Evolutionary conservation across 2,797 vertebrate genomes (phyloP).

Genomic region (Merluccius polli): DNA sequence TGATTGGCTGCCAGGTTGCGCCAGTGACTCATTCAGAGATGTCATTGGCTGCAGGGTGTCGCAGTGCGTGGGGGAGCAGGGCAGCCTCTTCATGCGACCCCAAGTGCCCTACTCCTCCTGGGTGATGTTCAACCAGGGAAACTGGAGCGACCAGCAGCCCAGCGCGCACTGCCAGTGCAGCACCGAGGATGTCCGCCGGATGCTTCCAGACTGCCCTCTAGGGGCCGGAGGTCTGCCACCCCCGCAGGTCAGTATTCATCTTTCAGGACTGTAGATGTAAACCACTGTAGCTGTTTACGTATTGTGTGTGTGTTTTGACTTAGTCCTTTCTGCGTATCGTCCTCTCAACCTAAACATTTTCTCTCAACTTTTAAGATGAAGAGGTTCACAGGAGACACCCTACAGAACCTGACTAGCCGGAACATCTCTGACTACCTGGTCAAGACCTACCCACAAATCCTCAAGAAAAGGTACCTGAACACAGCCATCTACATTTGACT

Average conservation of each 20-base stretch:
- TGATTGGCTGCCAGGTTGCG: too few relatives aligned
- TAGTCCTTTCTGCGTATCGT: too few relatives aligned
- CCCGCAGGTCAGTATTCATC: constrained; percentile 80
- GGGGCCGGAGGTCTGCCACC: constrained; percentile 82
- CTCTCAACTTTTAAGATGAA: constrained; percentile 63
- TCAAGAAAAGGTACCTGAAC: constrained; percentile 75
- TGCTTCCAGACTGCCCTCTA: constrained; percentile 82
- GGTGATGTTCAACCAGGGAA: constrained; percentile 63
- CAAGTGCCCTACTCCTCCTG: constrained; percentile 56
- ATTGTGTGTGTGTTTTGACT: too few relatives aligned
- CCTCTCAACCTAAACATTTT: neutral
- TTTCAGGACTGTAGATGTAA: too few relatives aligned
- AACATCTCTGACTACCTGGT: constrained; percentile 89
- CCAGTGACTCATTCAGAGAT: neutral
- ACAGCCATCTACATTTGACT: neutral
- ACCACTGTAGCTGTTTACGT: too few relatives aligned
- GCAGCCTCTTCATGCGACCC: constrained; percentile 55
- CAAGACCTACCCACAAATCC: constrained; percentile 86
- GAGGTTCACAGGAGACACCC: constrained; percentile 74
- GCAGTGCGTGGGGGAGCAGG: constrained; percentile 44
- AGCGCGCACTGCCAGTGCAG: constrained; percentile 83
- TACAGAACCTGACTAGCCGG: constrained; percentile 84
- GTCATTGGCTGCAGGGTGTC: constrained; percentile 39
- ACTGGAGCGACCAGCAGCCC: constrained; percentile 71
- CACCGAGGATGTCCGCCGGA: constrained; percentile 66